A percentile compares a stretch with the other conserved stretches of the same genome.
phyloP scores from a whole-genome alignment of 2,888 invertebrate species.

The Lymantria dispar region DNA sequence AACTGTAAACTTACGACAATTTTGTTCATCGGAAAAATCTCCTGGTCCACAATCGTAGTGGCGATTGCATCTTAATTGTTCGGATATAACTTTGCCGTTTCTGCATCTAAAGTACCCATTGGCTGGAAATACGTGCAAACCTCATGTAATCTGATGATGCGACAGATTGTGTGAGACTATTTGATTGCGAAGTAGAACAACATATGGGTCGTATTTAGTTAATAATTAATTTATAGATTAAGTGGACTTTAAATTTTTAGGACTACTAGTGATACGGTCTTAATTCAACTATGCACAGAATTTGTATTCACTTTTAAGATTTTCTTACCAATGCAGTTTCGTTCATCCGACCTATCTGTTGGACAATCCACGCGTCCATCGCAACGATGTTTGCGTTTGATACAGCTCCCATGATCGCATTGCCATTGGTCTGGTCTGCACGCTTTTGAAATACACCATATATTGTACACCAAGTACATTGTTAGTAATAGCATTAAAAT shows the following conservation, averaged over 20 bases:
- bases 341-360: slow-evolving; percentile 88
- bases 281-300: background rate
- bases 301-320: slow-evolving; percentile 1
- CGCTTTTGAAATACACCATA: slow-evolving; percentile 68
- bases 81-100: slow-evolving; percentile 83
- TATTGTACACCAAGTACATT: slow-evolving; percentile 21
- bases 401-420: slow-evolving; percentile 88
- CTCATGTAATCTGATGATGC: slow-evolving; percentile 13
- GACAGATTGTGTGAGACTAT: slow-evolving; percentile 3
- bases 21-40: slow-evolving; percentile 89
- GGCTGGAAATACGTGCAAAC: slow-evolving; percentile 69
- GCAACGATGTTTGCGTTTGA: slow-evolving; percentile 83
- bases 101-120: slow-evolving; percentile 85
- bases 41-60: slow-evolving; percentile 83
- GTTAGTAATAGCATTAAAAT: slow-evolving; percentile 25
- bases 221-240: too few relatives aligned
- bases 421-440: slow-evolving; percentile 87
- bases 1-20: slow-evolving; percentile 86
- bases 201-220: too few relatives aligned
- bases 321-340: slow-evolving; percentile 83
- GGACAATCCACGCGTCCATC: slow-evolving; percentile 87
- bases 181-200: too few relatives aligned
- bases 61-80: slow-evolving; percentile 83
- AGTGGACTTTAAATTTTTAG: background rate
- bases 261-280: slow-evolving; percentile 4